Base-by-base conservation (phyloP, 2,888 invertebrate species). In the Agrilus biguttatus region DNA sequence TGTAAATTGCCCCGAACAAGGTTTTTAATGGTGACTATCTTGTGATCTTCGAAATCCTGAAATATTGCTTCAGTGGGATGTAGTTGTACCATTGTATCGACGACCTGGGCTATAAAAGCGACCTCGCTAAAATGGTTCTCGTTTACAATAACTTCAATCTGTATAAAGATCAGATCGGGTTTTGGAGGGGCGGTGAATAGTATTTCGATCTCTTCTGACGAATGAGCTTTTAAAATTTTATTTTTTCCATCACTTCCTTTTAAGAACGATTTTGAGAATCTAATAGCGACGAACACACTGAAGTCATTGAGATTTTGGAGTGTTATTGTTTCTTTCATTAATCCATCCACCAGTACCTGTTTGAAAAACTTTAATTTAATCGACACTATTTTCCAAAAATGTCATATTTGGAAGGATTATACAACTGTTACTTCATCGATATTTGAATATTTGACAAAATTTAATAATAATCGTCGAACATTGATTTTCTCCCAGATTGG, bases 121-220 rank as follows among this genome's bases (percentile, higher is more conserved):
- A 70, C 54, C 37, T 67, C 62, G 45, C 65, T 66, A 2, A 60
- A 54, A 40, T 68, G 66, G 48, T 57, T 58, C 8, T 62, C 60
- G 46, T 71, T 71, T 14, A 70, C 58, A 2, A 64, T 51, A 33
- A 69, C 62, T 44, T 62, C 60, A 14, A 69, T 53, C 17, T 59
- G 61, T 7, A 62, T 58, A 42, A 59, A 61, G 43, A 61, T 61
- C 45, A 56, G 60, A 4, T 64, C 64, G 12, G 39, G 17, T 12
- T 34, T n/a, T 8, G 5, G 54, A 45, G 3, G 39, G 2, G 64
- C 57, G 10, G 38, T 49, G 39, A 55, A 61, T 5, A 47, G 49
- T 23, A 62, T 52, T 23, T 48, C 44, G 5, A 60, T 52, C 21
- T 52, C 45, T 42, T 49, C 46, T 7, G 46, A 43, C 13, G 50